Evolutionary conservation across 2,888 invertebrate species (phyloP), one percentile per base, ranked within the genome.

Genomic region (Noctua pronuba): DNA sequence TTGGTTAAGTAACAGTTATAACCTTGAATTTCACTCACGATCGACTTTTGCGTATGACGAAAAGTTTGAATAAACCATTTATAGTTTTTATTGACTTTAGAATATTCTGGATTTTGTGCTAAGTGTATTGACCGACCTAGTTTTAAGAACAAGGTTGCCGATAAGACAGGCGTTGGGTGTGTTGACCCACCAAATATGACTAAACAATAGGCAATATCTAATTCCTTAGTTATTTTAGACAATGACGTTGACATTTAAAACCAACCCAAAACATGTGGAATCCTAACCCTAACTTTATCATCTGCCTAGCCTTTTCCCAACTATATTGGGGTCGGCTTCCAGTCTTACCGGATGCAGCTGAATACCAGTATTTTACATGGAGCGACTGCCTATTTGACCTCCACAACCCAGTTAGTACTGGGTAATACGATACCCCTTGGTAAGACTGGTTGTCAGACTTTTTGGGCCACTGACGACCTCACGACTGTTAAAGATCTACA

Each of bases 21-120:
- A 70, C 82, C 86, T 85, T 85, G 77, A 77, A 74, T 83, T 66
- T 82, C 82, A 70, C 73, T 49, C 21, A 52, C 58, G 38, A 46
- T 38, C 67, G 52, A 60, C 46, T 66, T 18, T 77, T 46, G 28
- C 35, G 11, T 58, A 13, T 28, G 18, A 16, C 49, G 6, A 35
- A 18, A 2, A 52, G 46, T 71, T 65, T 71, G 7, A 35, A 35
- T 44, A 18, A 28, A 46, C 1, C 1, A 28, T 64, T 31, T 38
- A 13, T 38, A 38, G 38, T 13, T 16, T 28, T 31, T n/a, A 64
- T 44, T 76, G n/a, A n/a, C 49, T 46, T 58, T 41, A 49, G 79
- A 78, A 60, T n/a, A 41, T 69, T 77, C 60, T 78, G 13, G 68
- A 78, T n/a, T 60, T 1, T 8, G 0, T 31, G 16, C 24, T 31